Base-by-base conservation (phyloP, 2,888 invertebrate genomes). In the Bruchidius siliquastri region DNA sequence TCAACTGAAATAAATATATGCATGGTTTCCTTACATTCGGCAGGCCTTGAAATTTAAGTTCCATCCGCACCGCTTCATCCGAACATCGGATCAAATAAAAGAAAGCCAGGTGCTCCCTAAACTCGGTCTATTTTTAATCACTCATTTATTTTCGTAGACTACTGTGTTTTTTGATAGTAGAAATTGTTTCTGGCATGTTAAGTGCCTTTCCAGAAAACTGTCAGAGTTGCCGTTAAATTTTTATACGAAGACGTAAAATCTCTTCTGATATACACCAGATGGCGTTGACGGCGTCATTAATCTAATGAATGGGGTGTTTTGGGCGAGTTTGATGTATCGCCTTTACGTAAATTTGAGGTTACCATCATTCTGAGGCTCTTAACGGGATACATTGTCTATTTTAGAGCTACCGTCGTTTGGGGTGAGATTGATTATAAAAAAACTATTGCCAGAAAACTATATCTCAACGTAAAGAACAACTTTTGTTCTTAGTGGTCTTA, bases 61-160 rank as follows among this genome's bases (percentile, higher is more conserved):
- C 49, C 49, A 18, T 3, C 49, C 18, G 6, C 13, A 49, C 10
- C 18, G 1, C 1, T 8, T 49, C 49, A 49, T 49, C 18, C 49
- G 49, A 26, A 26, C 26, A 26, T 4, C 26, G 13, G 18, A 49
- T 8, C 6, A 49, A 49, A 49, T 49, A 49, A 49, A 49, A 49
- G 49, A 49, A 49, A 49, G 49, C 49, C 49, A 49, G 49, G 49
- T 49, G 49, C 49, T 49, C 49, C 49, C 49, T 49, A 49, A 13
- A 18, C 18, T 13, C 49, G 1, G 49, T 30, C 26, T 71, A 67
- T 71, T 67, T 71, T 71, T 67, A 21, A 71, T 71, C 71, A 67
- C 32, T 67, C 71, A 71, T 71, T 71, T 71, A 71, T 71, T 71
- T 71, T 71, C 67, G 71, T 71, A 71, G 70, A 21, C 68, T 1